These are phyloP conservation scores for Xylocampa areola DNA, from an alignment of 2,888 invertebrate genomes.

Conservation along the genomic window DNA sequence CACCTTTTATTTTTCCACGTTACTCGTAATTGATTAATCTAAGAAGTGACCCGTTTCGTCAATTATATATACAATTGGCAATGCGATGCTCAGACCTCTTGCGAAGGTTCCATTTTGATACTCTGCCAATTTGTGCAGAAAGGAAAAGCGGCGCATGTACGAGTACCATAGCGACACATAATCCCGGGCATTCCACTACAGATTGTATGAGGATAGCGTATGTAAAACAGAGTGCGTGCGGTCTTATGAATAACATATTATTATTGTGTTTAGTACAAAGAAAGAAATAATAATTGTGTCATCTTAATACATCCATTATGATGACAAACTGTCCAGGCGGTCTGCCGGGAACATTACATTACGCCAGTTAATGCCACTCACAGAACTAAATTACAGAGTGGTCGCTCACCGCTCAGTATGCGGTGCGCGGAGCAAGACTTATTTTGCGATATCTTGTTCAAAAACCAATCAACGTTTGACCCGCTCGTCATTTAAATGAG, in stretches of 20 bases:
- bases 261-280: neutral
- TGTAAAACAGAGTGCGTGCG: neutral
- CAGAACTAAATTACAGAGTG: conserved; percentile 15
- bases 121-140: conserved; percentile 25
- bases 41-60: neutral
- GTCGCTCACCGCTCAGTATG: conserved; percentile 28
- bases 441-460: conserved; percentile 49
- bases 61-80: neutral
- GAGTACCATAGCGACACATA: conserved; percentile 9
- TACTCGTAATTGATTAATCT: neutral
- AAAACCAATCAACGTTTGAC: conserved; percentile 59
- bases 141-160: conserved; percentile 9
- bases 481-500: conserved; percentile 69
- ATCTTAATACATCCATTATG: neutral
- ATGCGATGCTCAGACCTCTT: neutral
- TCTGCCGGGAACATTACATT: neutral
- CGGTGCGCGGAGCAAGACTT: conserved; percentile 23
- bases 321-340: conserved; percentile 1
- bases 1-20: neutral
- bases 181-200: neutral
- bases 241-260: neutral
- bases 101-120: conserved; percentile 20
- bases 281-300: neutral
- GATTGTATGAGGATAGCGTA: neutral
- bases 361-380: conserved; percentile 17